Evolutionary conservation across 2,888 invertebrate species (phyloP).

Genomic region (Agriopis leucophaearia): DNA sequence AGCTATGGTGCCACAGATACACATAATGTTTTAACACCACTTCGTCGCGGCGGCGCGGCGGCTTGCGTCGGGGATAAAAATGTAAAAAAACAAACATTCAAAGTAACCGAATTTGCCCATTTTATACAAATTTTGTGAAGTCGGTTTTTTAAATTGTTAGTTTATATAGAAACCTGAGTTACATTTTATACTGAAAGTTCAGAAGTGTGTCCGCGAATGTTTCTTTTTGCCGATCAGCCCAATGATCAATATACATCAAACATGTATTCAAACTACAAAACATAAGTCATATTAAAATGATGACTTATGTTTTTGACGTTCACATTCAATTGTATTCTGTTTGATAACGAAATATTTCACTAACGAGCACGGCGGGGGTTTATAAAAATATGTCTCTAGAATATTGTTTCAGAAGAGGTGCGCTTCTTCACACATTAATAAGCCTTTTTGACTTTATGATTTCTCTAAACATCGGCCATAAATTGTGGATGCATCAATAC

Average conservation of each 20-base stretch:
- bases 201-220: constrained; percentile 58
- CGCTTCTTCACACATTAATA: constrained; percentile 85
- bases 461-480: constrained; percentile 74
- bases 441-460: constrained; percentile 81
- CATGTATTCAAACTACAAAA: constrained; percentile 51
- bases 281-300: constrained; percentile 72
- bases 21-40: too few species aligned
- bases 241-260: constrained; percentile 60
- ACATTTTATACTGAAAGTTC: constrained; percentile 51
- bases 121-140: too few species aligned
- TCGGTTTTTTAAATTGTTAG: too few species aligned
- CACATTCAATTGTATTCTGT: constrained; percentile 84
- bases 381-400: constrained; percentile 78
- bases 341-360: constrained; percentile 74
- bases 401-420: constrained; percentile 72
- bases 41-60: too few species aligned
- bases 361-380: constrained; percentile 76
- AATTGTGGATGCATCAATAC: constrained; percentile 84
- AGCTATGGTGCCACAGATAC: too few species aligned
- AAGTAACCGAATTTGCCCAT: too few species aligned
- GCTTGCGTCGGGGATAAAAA: too few species aligned
- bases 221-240: constrained; percentile 60
- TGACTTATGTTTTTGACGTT: constrained; percentile 78
- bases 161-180: constrained; percentile 54
- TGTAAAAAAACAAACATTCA: too few species aligned